Evolutionary conservation across 2,888 invertebrate genomes (phyloP).

Genomic region (Diplolepis rosae): DNA sequence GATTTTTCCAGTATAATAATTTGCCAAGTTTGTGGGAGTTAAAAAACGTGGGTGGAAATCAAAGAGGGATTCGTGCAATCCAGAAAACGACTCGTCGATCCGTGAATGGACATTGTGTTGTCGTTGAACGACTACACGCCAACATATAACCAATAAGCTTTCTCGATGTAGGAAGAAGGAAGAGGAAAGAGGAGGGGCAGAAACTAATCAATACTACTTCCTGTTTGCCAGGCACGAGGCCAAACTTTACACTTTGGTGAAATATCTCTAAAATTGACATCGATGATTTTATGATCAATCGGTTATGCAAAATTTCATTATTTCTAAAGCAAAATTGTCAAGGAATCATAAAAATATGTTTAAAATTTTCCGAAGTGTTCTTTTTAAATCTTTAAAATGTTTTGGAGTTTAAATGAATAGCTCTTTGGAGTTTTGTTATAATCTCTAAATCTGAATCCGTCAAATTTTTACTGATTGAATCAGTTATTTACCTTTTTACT

Average conservation of each 20-base stretch:
- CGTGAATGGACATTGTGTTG: slow-evolving; percentile 25
- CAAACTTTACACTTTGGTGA: background rate
- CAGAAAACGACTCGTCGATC: slow-evolving; percentile 25
- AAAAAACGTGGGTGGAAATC: background rate
- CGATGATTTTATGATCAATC: no score
- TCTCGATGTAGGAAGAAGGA: slow-evolving; percentile 15
- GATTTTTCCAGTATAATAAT: slow-evolving; percentile 28
- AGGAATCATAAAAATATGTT: no score
- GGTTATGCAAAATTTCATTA: no score
- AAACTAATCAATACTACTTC: slow-evolving; percentile 25
- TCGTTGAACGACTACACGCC: background rate
- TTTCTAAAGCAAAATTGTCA: no score
- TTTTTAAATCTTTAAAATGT: no score
- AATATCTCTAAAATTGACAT: background rate
- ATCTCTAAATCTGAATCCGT: no score
- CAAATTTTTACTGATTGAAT: no score
- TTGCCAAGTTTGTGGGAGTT: slow-evolving; percentile 9
- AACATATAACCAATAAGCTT: slow-evolving; percentile 22
- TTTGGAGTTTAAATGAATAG: no score
- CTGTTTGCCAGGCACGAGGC: slow-evolving; percentile 1
- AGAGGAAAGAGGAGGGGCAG: background rate
- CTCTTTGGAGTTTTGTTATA: no score
- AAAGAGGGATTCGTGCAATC: slow-evolving; percentile 12
- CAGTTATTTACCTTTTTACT: no score
- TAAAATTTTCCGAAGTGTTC: no score